Evolutionary conservation across 2,113 vertebrate genomes (phyloP), one percentile per base, ranked within the genome.

Genomic region (Chitala chitala): DNA sequence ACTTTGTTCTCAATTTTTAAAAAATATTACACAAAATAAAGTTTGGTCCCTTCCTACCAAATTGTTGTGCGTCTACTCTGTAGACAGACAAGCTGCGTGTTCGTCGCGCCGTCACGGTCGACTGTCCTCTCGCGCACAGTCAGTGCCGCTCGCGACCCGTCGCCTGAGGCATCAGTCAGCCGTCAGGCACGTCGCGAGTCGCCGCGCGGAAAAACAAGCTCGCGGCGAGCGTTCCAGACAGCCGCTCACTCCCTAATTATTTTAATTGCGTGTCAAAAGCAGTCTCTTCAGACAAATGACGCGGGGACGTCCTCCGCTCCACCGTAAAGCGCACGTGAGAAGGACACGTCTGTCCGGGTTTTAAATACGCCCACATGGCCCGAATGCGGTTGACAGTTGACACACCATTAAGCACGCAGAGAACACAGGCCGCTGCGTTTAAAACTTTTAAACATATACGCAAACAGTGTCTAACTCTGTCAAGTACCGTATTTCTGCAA

Each of bases 251-350:
- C 74, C 65, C 59, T 82, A 82, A 83, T 83, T 82, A 81, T 82
- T 79, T 72, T 80, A 70, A 81, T 79, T 80, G 79, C 72, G 78
- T 73, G 79, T 77, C 79, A 78, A 76, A 81, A 77, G 77, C 63
- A n/a, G 54, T 59, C 75, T 65, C 59, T 70, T 76, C 69, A 79
- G 74, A 75, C 71, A 75, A 78, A 71, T 46, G 26, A 55, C 70
- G 56, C 29, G 36, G 6, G 64, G 66, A 68, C 50, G 24, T 76
- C 44, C 59, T 40, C 40, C 36, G 31, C 5, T n/a, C 53, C 36
- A 12, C 31, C 38, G 26, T 15, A 26, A 15, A 33, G 15, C 31
- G 48, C 38, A 1, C 33, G 17, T 12, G 13, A 20, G 64, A 5
- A 58, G 7, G 12, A 71, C 9, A 36, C 33, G 15, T 40, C 20